Conservation (phyloP, 1,140 invertebrate genomes). For the Psix sp. region DNA sequence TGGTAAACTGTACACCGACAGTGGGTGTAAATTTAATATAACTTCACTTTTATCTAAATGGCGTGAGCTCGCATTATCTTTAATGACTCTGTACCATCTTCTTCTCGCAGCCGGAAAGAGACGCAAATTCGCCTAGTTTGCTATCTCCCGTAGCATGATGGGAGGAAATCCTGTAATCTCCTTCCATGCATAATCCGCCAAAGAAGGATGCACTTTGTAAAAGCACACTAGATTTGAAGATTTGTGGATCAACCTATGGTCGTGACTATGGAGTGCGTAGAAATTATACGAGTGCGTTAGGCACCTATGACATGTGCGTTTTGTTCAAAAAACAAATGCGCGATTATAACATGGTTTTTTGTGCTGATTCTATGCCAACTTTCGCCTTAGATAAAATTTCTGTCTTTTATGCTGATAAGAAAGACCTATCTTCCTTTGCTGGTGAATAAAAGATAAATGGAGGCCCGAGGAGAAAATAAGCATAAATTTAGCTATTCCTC, state of each 20-base stretch:
- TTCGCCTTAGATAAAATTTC: neutral
- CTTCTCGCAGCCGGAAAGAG: constrained; percentile 58
- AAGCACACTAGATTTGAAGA: constrained; percentile 46
- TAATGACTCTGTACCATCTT: constrained; percentile 58
- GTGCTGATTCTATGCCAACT: neutral
- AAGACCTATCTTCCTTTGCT: constrained; percentile 1
- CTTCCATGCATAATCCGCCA: constrained; percentile 64
- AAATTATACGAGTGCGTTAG: constrained; percentile 21
- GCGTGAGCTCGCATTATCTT: constrained; percentile 61
- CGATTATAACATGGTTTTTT: neutral
- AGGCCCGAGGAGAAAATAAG: constrained; percentile 7
- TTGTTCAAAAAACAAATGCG: neutral
- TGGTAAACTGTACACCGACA: constrained; percentile 40
- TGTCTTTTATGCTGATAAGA: neutral
- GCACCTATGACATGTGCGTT: no score
- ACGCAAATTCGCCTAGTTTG: constrained; percentile 59
- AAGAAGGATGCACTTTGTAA: constrained; percentile 64
- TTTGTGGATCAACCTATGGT: constrained; percentile 30
- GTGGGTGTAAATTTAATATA: constrained; percentile 69
- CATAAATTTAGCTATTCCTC: constrained; percentile 11
- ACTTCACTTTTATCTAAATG: constrained; percentile 70
- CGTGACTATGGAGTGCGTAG: constrained; percentile 17
- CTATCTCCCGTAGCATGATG: constrained; percentile 63
- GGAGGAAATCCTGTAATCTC: constrained; percentile 59
- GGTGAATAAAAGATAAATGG: constrained; percentile 27